Conservation (phyloP, 2,888 invertebrate species). For the Tenthredo notha region DNA sequence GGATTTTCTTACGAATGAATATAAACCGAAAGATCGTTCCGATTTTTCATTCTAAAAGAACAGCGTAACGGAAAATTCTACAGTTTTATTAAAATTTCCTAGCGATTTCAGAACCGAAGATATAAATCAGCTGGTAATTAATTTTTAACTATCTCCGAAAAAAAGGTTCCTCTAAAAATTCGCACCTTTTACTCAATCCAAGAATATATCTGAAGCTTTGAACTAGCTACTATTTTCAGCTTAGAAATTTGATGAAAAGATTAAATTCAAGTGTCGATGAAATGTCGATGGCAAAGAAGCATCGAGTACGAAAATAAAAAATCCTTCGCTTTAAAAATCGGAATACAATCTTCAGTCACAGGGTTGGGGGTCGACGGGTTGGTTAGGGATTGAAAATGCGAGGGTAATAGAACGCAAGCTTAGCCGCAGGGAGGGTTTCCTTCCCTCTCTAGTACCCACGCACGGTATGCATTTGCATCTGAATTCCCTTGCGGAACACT, state of each 20-base stretch:
- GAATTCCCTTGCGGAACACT: conserved; percentile 64
- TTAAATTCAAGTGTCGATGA: conserved; percentile 14
- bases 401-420: conserved; percentile 38
- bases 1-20: no score
- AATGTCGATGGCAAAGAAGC: not conserved
- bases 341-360: not conserved
- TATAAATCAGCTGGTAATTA: not conserved
- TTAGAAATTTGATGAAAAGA: not conserved
- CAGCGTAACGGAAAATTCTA: no score
- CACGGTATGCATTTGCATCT: conserved; percentile 66
- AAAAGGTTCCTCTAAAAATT: not conserved
- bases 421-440: conserved; percentile 29
- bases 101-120: not conserved
- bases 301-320: conserved; percentile 10
- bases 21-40: no score
- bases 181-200: not conserved
- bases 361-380: not conserved
- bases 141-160: not conserved
- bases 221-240: not conserved
- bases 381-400: conserved; percentile 27
- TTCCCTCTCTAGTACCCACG: conserved; percentile 8
- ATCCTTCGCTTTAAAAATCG: not conserved
- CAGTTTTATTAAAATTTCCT: no score
- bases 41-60: no score
- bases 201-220: not conserved